Evolutionary conservation across 1,140 invertebrate species (phyloP).

Genomic region (Drosophila kikkawai): DNA sequence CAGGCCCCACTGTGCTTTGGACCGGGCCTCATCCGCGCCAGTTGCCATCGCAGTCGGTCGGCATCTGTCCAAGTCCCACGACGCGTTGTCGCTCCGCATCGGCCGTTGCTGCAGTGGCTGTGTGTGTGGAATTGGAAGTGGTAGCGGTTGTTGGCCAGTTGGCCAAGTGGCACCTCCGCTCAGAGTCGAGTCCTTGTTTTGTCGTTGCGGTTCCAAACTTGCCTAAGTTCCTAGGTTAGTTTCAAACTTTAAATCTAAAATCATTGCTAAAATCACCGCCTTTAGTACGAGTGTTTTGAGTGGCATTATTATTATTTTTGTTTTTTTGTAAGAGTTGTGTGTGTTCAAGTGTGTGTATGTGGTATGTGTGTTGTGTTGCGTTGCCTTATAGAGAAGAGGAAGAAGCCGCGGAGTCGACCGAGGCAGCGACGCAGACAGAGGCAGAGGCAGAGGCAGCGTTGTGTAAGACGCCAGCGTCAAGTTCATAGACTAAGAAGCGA

Average conservation of each 20-base stretch:
- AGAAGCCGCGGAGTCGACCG: not conserved
- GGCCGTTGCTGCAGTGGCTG: slow-evolving; percentile 33
- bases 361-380: slow-evolving; percentile 6
- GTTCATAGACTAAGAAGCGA: slow-evolving; percentile 62
- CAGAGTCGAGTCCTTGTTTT: not conserved
- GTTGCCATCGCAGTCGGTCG: slow-evolving; percentile 57
- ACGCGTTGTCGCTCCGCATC: slow-evolving; percentile 59
- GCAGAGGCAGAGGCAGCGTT: slow-evolving; percentile 15
- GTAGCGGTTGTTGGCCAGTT: slow-evolving; percentile 30
- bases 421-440: slow-evolving; percentile 3
- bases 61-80: slow-evolving; percentile 74
- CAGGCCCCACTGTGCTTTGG: slow-evolving; percentile 6
- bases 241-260: not conserved
- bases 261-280: not conserved
- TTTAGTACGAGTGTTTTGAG: not conserved
- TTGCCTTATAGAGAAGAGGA: slow-evolving; percentile 10
- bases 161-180: slow-evolving; percentile 42
- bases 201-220: slow-evolving; percentile 2
- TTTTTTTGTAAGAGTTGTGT: not conserved
- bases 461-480: slow-evolving; percentile 54
- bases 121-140: slow-evolving; percentile 18
- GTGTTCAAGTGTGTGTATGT: slow-evolving; percentile 4
- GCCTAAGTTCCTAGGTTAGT: slow-evolving; percentile 29
- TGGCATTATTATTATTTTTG: not conserved
- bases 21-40: slow-evolving; percentile 24